phyloP scores from a whole-genome alignment of 1,140 invertebrate genomes.

The Stegodyphus mimosarum region DNA sequence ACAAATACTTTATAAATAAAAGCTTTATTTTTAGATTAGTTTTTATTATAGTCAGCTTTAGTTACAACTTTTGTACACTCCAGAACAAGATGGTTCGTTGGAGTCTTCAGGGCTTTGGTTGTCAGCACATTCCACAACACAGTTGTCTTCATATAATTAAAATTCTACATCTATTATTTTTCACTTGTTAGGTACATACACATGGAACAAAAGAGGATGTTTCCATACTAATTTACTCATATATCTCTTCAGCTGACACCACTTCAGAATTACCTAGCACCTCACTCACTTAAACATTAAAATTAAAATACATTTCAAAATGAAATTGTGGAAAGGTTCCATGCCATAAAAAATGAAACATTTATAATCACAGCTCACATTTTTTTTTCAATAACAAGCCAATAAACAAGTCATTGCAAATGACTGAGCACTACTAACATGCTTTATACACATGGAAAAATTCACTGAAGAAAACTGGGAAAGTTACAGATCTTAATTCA shows the following conservation, averaged over 20 bases:
- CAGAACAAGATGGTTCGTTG: neutral
- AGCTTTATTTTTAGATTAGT: constrained; percentile 33
- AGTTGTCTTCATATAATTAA: neutral
- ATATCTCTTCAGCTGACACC: neutral
- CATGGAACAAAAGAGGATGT: neutral
- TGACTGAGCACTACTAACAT: too few relatives aligned
- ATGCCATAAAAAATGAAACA: too few relatives aligned
- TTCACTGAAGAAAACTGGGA: too few relatives aligned
- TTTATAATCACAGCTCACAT: too few relatives aligned
- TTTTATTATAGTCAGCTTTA: constrained; percentile 39
- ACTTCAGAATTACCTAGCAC: neutral
- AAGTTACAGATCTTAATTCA: too few relatives aligned
- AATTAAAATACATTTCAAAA: neutral
- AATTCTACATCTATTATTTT: neutral
- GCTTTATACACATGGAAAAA: too few relatives aligned
- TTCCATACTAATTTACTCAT: neutral
- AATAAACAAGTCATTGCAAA: too few relatives aligned
- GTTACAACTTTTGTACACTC: constrained; percentile 45
- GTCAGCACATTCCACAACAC: neutral
- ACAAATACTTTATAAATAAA: constrained; percentile 41
- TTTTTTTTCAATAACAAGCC: too few relatives aligned
- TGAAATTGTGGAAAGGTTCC: neutral
- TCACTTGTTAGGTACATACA: neutral
- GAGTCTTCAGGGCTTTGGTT: neutral
- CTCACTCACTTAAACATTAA: neutral